Conservation (phyloP, 2,797 vertebrate genomes). For the Carapus acus region DNA sequence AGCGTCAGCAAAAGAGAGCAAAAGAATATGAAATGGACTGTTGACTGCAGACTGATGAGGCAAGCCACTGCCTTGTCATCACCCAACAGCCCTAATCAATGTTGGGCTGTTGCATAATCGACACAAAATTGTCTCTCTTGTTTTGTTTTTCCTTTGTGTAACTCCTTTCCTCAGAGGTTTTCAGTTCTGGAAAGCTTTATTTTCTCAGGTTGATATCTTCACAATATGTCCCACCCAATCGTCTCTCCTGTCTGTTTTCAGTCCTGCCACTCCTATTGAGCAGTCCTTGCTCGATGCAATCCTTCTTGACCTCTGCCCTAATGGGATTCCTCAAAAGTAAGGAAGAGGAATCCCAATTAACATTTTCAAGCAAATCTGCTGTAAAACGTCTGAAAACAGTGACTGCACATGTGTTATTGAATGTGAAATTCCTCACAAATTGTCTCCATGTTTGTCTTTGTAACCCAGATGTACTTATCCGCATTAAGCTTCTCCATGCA, state of each 20-base stretch:
- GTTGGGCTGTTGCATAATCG: conserved; percentile 58
- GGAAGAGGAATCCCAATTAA: conserved; percentile 39
- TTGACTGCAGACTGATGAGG: conserved; percentile 41
- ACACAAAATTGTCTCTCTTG: conserved; percentile 12
- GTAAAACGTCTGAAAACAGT: conserved; percentile 36
- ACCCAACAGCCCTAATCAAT: conserved; percentile 57
- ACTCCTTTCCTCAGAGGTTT: background rate
- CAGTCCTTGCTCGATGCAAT: conserved; percentile 16
- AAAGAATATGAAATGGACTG: background rate
- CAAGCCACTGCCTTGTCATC: conserved; percentile 52
- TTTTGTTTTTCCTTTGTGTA: conserved; percentile 17
- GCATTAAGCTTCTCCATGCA: conserved; percentile 15
- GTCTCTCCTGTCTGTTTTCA: conserved; percentile 24
- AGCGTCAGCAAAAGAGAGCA: no score
- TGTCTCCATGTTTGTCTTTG: conserved; percentile 4
- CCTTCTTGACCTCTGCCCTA: conserved; percentile 56
- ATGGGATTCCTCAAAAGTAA: conserved; percentile 44
- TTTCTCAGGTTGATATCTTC: background rate
- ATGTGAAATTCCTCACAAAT: conserved; percentile 4
- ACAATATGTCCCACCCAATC: background rate
- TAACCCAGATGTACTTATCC: background rate
- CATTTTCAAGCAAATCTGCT: conserved; percentile 28
- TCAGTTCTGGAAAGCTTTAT: background rate
- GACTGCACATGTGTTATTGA: conserved; percentile 9
- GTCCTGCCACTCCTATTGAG: conserved; percentile 13